These are phyloP conservation scores for Fregetta grallaria DNA, from an alignment of 2,113 vertebrate genomes.

Conservation along the genomic window DNA sequence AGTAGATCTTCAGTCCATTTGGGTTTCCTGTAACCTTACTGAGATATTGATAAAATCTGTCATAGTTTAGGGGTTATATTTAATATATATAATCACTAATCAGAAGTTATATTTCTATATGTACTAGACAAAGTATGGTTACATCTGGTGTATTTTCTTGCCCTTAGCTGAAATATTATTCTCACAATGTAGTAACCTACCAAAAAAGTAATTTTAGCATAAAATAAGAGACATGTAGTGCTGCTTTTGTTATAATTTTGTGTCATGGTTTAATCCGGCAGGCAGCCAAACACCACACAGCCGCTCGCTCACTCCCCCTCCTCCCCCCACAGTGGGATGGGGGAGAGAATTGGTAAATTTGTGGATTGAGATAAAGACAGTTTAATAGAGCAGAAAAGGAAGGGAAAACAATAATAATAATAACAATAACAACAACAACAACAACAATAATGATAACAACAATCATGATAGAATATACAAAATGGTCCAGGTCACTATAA, in stretches of 20 bases:
- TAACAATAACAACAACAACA: too few species aligned
- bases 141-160: background rate
- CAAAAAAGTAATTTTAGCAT: background rate
- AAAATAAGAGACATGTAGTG: background rate
- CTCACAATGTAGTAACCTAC: background rate
- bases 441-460: too few species aligned
- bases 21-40: background rate
- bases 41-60: background rate
- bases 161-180: background rate
- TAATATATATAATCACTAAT: background rate
- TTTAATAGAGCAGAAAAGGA: too few species aligned
- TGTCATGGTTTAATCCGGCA: too few species aligned
- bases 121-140: background rate
- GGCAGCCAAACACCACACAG: too few species aligned
- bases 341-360: too few species aligned
- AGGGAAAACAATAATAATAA: too few species aligned
- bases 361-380: too few species aligned
- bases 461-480: too few species aligned
- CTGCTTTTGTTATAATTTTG: background rate
- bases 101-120: background rate
- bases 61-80: background rate
- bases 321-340: too few species aligned
- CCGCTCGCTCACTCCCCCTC: too few species aligned
- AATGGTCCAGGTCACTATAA: too few species aligned
- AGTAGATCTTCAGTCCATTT: background rate